These are phyloP conservation scores for Vireo griseus DNA, from an alignment of 2,797 vertebrate species.

Conservation along the genomic window DNA sequence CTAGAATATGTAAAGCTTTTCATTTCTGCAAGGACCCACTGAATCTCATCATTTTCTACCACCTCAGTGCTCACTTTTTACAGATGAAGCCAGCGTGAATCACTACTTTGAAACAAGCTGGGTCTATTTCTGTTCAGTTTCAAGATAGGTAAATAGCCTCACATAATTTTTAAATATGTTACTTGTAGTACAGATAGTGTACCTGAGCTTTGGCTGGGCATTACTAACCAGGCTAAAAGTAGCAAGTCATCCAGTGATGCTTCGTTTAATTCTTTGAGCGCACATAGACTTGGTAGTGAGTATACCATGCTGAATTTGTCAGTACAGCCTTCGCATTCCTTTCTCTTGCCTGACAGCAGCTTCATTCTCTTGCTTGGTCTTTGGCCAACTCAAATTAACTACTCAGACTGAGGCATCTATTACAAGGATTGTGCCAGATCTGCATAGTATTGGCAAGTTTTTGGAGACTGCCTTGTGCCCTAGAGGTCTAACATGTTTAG, in stretches of 20 bases:
- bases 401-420: neutral
- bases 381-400: conserved; percentile 5
- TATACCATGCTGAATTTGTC: neutral
- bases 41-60: neutral
- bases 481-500: neutral
- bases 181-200: neutral
- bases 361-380: neutral
- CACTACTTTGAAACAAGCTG: neutral
- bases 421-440: neutral
- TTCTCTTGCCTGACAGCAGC: neutral
- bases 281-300: neutral
- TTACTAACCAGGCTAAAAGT: neutral
- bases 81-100: neutral
- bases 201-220: neutral
- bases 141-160: neutral
- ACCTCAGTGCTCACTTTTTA: neutral
- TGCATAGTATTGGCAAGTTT: neutral
- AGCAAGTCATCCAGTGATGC: neutral
- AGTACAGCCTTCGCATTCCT: neutral
- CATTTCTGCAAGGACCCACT: neutral
- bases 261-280: neutral
- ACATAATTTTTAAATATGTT: neutral
- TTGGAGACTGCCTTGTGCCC: neutral
- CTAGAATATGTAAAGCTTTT: neutral
- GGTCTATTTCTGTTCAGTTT: neutral